phyloP scores from a whole-genome alignment of 2,113 vertebrate genomes.

The Caranx ignobilis region DNA sequence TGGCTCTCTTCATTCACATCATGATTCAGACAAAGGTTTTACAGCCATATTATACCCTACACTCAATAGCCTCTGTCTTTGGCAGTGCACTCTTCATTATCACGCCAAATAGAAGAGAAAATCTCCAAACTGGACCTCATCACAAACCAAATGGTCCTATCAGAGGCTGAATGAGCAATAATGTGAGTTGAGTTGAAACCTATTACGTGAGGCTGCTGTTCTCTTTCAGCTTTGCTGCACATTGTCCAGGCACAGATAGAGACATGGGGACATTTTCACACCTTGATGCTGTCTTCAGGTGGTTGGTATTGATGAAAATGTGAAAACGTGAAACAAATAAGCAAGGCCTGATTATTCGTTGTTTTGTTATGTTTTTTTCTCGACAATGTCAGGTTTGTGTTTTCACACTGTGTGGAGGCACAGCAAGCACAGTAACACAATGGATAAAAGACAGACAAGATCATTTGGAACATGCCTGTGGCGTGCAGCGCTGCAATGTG shows the following conservation, averaged over 20 bases:
- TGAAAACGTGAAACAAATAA: not conserved
- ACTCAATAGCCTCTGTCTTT: slow-evolving; percentile 7
- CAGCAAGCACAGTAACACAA: not conserved
- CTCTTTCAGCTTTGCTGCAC: slow-evolving; percentile 2
- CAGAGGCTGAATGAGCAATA: not conserved
- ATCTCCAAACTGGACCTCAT: not conserved
- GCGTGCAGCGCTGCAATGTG: not conserved
- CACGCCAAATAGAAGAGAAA: slow-evolving; percentile 17
- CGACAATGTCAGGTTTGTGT: not conserved
- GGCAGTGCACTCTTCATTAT: not conserved
- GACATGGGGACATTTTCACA: slow-evolving; percentile 12
- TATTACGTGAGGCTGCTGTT: slow-evolving; percentile 15
- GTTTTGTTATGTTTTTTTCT: not conserved
- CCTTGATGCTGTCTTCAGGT: not conserved
- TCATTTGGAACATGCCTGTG: not conserved
- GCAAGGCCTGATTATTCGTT: not conserved
- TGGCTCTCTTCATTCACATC: not conserved
- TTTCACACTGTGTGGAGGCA: slow-evolving; percentile 17
- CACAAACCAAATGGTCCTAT: slow-evolving; percentile 14
- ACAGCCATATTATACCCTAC: not conserved
- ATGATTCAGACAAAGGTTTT: slow-evolving; percentile 1
- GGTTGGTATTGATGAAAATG: not conserved
- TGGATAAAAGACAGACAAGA: not conserved
- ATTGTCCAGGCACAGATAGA: slow-evolving; percentile 10
- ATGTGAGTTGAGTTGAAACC: not conserved